Conservation (phyloP, 2,113 vertebrate genomes). For the Orycteropus afer region DNA sequence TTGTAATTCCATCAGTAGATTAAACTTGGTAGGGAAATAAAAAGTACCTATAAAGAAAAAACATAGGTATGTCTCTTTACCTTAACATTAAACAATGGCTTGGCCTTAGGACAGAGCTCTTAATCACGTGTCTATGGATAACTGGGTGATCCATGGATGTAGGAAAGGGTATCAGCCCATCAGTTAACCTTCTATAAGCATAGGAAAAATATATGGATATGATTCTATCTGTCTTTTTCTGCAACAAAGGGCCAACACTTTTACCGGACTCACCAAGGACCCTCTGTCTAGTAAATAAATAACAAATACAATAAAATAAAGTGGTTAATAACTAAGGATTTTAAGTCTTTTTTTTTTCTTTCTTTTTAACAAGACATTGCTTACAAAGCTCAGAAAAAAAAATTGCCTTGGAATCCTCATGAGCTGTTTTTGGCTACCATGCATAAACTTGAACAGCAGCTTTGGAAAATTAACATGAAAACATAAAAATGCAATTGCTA, state of each 20-base stretch:
- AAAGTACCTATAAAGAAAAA: neutral
- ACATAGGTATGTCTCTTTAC: neutral
- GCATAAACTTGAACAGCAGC: constrained; percentile 7
- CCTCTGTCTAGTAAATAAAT: neutral
- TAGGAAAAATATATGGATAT: neutral
- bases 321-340: neutral
- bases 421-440: constrained; percentile 32
- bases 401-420: constrained; percentile 22
- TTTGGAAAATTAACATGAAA: constrained; percentile 64
- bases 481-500: constrained; percentile 70
- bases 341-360: neutral
- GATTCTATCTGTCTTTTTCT: neutral
- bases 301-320: neutral
- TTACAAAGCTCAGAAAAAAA: constrained; percentile 19
- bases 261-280: neutral
- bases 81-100: neutral
- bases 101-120: neutral
- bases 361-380: neutral
- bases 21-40: neutral
- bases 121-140: neutral
- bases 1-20: neutral
- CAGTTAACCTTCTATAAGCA: neutral
- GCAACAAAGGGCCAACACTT: neutral
- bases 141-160: neutral
- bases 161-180: neutral